These are phyloP conservation scores for Hycleus cichorii DNA, from an alignment of 1,140 invertebrate species.

Conservation along the genomic window DNA sequence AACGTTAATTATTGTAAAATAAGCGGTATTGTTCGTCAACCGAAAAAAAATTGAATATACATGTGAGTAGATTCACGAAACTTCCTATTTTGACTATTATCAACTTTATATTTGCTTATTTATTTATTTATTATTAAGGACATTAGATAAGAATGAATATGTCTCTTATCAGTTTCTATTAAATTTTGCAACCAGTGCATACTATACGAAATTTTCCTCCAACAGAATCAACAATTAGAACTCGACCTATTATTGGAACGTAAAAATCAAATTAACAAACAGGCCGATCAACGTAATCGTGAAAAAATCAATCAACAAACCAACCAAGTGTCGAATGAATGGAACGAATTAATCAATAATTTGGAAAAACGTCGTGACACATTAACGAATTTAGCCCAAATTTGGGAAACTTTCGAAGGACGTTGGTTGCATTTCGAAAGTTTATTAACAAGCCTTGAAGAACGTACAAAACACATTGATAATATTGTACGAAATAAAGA, in stretches of 20 bases:
- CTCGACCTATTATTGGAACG: conserved; percentile 60
- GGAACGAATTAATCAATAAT: conserved; percentile 63
- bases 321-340: conserved; percentile 58
- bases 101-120: too few species aligned
- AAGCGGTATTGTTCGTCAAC: too few species aligned
- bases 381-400: conserved; percentile 57
- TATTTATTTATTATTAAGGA: too few species aligned
- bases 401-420: conserved; percentile 72
- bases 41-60: too few species aligned
- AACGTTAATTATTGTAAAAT: too few species aligned
- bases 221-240: conserved; percentile 54
- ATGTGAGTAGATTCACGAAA: too few species aligned
- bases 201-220: neutral
- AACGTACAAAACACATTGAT: conserved; percentile 67
- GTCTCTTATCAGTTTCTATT: too few species aligned
- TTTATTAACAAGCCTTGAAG: conserved; percentile 54
- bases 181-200: neutral
- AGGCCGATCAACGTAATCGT: conserved; percentile 57
- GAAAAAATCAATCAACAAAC: conserved; percentile 54
- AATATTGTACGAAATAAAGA: conserved; percentile 61
- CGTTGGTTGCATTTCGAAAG: conserved; percentile 58
- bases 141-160: too few species aligned
- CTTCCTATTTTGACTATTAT: too few species aligned
- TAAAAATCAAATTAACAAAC: conserved; percentile 53
- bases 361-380: conserved; percentile 58